phyloP scores from a whole-genome alignment of 2,113 vertebrate genomes.

The Fregetta grallaria region DNA sequence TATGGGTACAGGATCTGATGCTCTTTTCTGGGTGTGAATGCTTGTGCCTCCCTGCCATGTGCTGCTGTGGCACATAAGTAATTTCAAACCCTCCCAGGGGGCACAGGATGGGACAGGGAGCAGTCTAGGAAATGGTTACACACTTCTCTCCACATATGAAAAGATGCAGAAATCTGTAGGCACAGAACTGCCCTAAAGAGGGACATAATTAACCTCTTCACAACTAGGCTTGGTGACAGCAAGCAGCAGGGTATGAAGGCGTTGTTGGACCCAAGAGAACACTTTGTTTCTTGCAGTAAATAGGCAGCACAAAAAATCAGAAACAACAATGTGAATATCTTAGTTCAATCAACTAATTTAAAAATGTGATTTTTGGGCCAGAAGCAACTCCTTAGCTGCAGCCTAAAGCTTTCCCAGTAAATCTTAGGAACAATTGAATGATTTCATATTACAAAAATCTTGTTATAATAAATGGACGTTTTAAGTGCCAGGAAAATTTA shows the following conservation, averaged over 20 bases:
- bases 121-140: not conserved
- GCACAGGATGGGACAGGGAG: not conserved
- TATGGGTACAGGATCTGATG: not conserved
- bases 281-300: not conserved
- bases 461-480: not conserved
- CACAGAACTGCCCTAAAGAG: not conserved
- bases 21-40: not conserved
- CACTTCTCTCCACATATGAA: not conserved
- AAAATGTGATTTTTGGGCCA: not conserved
- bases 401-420: not conserved
- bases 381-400: not conserved
- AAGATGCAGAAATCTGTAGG: not conserved
- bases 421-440: not conserved
- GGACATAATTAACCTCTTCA: not conserved
- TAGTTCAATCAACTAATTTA: not conserved
- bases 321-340: not conserved
- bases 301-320: not conserved
- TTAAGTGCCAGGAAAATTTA: not conserved
- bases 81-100: not conserved
- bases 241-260: not conserved
- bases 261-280: not conserved
- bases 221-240: not conserved
- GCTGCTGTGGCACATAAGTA: not conserved
- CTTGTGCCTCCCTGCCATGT: not conserved
- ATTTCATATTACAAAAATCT: not conserved